Evolutionary conservation across 2,113 vertebrate genomes (phyloP).

Genomic region (Atherinomorus stipes): DNA sequence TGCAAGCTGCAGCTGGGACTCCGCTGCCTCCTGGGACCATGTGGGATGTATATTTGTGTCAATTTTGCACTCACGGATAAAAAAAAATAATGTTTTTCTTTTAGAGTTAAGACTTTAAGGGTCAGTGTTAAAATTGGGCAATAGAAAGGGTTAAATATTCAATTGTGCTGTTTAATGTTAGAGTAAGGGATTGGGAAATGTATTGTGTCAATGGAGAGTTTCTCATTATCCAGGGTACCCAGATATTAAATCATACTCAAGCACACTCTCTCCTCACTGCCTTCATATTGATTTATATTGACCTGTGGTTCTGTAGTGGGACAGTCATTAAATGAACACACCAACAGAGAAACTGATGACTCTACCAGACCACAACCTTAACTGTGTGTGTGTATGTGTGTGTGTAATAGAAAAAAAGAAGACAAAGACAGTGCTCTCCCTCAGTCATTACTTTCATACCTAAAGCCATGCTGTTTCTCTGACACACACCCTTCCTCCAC

Average conservation of each 20-base stretch:
- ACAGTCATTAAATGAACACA: constrained; percentile 68
- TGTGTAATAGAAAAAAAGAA: too few relatives aligned
- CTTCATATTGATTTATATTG: constrained; percentile 73
- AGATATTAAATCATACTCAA: constrained; percentile 61
- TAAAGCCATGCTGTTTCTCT: constrained; percentile 1
- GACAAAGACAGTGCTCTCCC: constrained; percentile 46
- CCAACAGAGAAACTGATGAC: constrained; percentile 64
- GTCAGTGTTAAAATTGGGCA: too few relatives aligned
- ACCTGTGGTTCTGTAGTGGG: constrained; percentile 50
- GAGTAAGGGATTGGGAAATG: too few relatives aligned
- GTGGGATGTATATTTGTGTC: constrained; percentile 10
- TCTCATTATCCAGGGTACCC: constrained; percentile 56
- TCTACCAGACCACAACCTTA: constrained; percentile 50
- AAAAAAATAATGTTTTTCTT: too few relatives aligned
- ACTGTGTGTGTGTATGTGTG: background rate
- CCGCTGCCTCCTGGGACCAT: constrained; percentile 12
- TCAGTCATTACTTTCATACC: constrained; percentile 36
- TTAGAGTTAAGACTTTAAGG: too few relatives aligned
- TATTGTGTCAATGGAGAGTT: too few relatives aligned
- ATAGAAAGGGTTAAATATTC: too few relatives aligned
- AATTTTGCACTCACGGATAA: too few relatives aligned
- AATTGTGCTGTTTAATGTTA: too few relatives aligned
- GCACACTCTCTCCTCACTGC: background rate
- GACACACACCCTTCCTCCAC: background rate
- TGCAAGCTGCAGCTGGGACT: constrained; percentile 19